Base-by-base conservation (phyloP, 2,888 invertebrate species). In the Anthrax anthrax region DNA sequence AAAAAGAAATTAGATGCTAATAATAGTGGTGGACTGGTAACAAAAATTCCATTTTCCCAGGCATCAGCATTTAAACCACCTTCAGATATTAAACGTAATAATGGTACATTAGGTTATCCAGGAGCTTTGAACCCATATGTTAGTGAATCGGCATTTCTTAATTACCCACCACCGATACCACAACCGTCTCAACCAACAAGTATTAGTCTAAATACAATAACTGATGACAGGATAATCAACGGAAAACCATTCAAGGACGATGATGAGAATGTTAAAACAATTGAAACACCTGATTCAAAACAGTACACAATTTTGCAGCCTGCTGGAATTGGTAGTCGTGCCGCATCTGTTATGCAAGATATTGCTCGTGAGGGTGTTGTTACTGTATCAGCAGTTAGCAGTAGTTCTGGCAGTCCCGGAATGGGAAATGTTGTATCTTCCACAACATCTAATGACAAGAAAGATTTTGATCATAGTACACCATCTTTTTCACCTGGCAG, bases 241-340 rank as follows among this genome's bases (percentile, higher is more conserved):
- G 50, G 48, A 43, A 54, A 55, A 48, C 51, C 51, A 47, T 47
- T 52, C 49, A 55, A 52, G 48, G 52, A 51, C 50, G 51, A 53
- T 49, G 51, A 51, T 42, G 50, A 54, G 41, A 50, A 50, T 43
- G 42, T 48, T 42, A 51, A 49, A 32, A 49, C 48, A 37, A 54
- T 62, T 38, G 62, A 61, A 54, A 70, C 70, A 46, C 70, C 70
- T 27, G 64, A 63, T 50, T 79, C 80, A 50, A 89, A 89, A 69
- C 87, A 88, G 64, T 89, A 88, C 62, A 89, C 88, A 50, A 87
- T 87, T 55, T 71, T 89, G 52, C 88, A 89, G 66, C 88, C 88
- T 1, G 87, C 87, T 13, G 82, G 81, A 29, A 76, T 78, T 1
- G 84, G 85, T 4, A 86, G 87, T 18, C 76, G 86, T 43, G 86